A percentile compares a stretch with the other conserved stretches of the same genome.
phyloP scores from a whole-genome alignment of 2,113 vertebrate genomes.

The Nymphicus hollandicus region DNA sequence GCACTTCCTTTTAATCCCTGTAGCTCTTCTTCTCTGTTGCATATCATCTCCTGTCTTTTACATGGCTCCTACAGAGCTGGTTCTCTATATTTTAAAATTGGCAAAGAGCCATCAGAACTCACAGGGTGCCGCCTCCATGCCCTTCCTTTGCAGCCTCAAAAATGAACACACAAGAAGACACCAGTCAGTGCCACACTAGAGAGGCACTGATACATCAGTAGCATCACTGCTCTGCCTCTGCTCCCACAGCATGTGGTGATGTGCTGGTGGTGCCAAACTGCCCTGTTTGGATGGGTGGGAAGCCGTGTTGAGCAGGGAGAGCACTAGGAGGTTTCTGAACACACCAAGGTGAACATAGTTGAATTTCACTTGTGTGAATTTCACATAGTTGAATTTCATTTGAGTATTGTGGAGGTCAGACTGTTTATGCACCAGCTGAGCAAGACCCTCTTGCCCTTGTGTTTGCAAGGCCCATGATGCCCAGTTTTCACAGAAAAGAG shows the following conservation, averaged over 20 bases:
- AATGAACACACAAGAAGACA: neutral
- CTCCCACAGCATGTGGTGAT: neutral
- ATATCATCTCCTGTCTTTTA: neutral
- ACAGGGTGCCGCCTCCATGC: neutral
- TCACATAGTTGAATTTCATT: neutral
- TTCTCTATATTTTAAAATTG: neutral
- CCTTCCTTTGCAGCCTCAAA: neutral
- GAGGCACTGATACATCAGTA: fast-evolving
- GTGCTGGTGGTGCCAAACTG: neutral
- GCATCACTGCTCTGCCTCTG: neutral
- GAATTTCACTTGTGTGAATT: neutral
- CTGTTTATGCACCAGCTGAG: fast-evolving
- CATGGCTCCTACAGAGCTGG: neutral
- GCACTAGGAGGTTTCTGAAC: neutral
- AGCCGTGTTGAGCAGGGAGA: neutral
- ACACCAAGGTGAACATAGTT: neutral
- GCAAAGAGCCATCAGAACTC: neutral
- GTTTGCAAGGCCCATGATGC: neutral
- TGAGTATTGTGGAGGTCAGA: neutral
- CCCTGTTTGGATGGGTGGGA: fast-evolving
- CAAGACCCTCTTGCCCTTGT: neutral
- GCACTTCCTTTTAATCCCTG: fast-evolving
- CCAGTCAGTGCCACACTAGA: neutral
- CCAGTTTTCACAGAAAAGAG: neutral
- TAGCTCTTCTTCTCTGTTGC: neutral